A percentile compares a stretch with the other conserved stretches of the same genome.
phyloP scores from a whole-genome alignment of 2,888 invertebrate species.

The Tortricodes alternella region DNA sequence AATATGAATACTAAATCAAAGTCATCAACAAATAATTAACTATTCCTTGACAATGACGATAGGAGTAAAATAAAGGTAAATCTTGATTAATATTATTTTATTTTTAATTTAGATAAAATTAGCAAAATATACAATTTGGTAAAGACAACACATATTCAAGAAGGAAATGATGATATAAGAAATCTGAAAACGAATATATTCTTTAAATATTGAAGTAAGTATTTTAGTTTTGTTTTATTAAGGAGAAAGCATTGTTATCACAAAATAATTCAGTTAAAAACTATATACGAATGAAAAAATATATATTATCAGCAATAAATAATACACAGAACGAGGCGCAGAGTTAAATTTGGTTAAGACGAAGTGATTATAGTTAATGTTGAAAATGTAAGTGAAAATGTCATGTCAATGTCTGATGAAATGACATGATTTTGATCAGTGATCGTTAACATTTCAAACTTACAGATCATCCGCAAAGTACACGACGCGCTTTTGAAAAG shows the following conservation, averaged over 20 bases:
- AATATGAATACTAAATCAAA: slow-evolving; percentile 10
- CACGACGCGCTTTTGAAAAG: slow-evolving; percentile 11
- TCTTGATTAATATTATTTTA: no score
- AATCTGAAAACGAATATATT: no score
- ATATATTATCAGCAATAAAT: no score
- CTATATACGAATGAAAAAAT: no score
- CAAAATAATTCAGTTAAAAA: not conserved
- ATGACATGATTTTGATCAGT: slow-evolving; percentile 12
- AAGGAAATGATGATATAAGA: no score
- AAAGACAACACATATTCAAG: no score
- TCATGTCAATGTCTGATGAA: slow-evolving; percentile 11
- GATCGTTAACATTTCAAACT: slow-evolving; percentile 24
- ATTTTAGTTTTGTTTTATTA: not conserved
- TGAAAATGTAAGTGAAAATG: not conserved
- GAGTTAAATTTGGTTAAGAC: not conserved
- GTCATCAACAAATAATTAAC: not conserved
- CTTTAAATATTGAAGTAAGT: no score
- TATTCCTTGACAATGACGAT: no score
- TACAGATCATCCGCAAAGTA: slow-evolving; percentile 19
- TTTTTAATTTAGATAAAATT: no score
- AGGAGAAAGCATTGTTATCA: not conserved
- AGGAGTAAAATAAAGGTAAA: no score
- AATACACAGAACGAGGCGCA: no score
- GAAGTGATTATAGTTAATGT: not conserved
- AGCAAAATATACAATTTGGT: no score